Conservation (phyloP, 2,797 vertebrate species). For the Enoplosus armatus region DNA sequence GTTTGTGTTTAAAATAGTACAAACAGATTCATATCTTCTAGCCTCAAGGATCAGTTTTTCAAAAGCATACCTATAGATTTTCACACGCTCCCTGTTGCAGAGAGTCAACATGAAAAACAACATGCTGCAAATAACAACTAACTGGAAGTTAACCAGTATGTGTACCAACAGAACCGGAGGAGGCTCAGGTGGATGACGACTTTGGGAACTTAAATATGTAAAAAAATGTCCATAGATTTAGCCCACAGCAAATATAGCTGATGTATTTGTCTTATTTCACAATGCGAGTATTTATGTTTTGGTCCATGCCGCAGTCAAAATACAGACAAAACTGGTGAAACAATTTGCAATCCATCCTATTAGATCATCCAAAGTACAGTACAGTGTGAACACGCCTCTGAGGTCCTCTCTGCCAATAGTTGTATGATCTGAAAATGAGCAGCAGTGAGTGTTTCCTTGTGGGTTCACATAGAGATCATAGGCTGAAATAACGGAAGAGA, state of each 20-base stretch:
- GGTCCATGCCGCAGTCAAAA: too few relatives aligned
- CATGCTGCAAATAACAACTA: not conserved
- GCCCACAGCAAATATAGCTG: not conserved
- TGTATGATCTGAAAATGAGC: conserved; percentile 18
- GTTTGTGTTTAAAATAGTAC: not conserved
- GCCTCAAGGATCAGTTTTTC: not conserved
- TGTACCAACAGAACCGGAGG: not conserved
- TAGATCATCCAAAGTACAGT: not conserved
- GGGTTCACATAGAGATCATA: conserved; percentile 49
- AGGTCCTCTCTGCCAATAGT: not conserved
- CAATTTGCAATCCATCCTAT: not conserved
- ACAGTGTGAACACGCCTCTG: not conserved
- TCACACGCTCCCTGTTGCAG: not conserved
- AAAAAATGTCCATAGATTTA: not conserved
- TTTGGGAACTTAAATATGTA: not conserved
- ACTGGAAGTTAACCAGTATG: not conserved
- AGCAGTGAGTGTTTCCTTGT: conserved; percentile 31
- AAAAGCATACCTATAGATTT: not conserved
- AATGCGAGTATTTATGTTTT: too few relatives aligned
- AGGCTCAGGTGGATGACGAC: not conserved
- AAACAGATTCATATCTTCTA: not conserved
- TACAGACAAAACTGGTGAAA: too few relatives aligned
- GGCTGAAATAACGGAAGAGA: conserved; percentile 21
- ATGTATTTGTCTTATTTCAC: too few relatives aligned
- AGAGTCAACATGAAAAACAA: not conserved